These are phyloP conservation scores for Sinhomidia bicolor DNA, from an alignment of 2,888 invertebrate genomes.

Conservation along the genomic window DNA sequence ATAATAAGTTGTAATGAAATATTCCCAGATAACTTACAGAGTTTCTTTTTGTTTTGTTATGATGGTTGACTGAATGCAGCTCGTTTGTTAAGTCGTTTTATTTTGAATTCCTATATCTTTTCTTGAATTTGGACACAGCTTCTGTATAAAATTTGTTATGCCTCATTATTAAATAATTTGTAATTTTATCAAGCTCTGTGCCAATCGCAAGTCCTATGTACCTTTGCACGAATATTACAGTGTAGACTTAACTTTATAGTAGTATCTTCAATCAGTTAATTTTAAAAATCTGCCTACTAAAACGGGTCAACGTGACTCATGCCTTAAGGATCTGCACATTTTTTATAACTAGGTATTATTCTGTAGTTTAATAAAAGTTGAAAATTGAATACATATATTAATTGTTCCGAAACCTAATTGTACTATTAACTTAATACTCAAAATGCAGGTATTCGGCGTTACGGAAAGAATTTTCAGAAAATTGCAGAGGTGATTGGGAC, in stretches of 20 bases:
- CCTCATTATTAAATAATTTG: not conserved
- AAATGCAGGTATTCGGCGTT: slow-evolving; percentile 84
- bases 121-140: not conserved
- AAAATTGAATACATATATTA: not conserved
- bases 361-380: not conserved
- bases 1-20: too few species aligned
- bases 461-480: slow-evolving; percentile 92
- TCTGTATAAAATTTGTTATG: not conserved
- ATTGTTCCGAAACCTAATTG: not conserved
- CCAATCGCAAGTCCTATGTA: slow-evolving; percentile 25
- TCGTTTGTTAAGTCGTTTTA: not conserved
- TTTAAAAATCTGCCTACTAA: slow-evolving; percentile 14
- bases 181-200: not conserved
- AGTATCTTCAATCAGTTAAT: not conserved
- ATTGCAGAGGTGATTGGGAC: slow-evolving; percentile 97
- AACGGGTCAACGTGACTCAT: not conserved
- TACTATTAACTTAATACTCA: slow-evolving; percentile 15
- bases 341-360: not conserved
- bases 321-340: slow-evolving; percentile 24
- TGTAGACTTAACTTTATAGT: not conserved
- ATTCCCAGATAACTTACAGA: too few species aligned
- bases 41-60: not conserved
- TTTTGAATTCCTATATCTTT: not conserved
- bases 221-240: slow-evolving; percentile 19
- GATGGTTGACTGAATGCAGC: not conserved